phyloP scores from a whole-genome alignment of 1,140 invertebrate genomes.

The Pissodes strobi region DNA sequence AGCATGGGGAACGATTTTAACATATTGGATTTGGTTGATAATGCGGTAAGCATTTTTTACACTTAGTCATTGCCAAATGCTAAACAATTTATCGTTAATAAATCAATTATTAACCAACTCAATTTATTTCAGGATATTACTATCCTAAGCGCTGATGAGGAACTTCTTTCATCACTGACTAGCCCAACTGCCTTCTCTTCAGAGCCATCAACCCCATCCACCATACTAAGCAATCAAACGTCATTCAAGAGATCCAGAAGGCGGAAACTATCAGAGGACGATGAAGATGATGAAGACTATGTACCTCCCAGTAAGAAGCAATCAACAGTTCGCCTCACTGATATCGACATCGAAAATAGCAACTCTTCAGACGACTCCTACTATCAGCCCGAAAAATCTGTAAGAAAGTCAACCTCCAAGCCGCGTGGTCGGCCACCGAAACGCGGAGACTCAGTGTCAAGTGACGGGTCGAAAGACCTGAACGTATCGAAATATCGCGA shows the following conservation, averaged over 20 bases:
- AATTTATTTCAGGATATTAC: conserved; percentile 39
- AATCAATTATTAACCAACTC: no score
- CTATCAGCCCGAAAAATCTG: conserved; percentile 5
- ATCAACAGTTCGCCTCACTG: conserved; percentile 3
- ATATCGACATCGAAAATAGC: conserved; percentile 6
- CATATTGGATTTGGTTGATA: conserved; percentile 43
- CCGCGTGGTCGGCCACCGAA: conserved; percentile 48
- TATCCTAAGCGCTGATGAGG: conserved; percentile 26
- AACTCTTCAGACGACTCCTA: conserved; percentile 21
- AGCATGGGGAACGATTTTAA: conserved; percentile 43
- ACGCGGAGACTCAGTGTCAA: conserved; percentile 42
- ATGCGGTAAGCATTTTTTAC: conserved; percentile 34
- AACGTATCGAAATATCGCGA: conserved; percentile 63
- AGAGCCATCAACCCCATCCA: conserved; percentile 1
- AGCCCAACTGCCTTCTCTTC: not conserved
- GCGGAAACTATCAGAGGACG: conserved; percentile 23
- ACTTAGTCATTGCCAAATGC: no score
- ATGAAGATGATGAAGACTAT: conserved; percentile 50
- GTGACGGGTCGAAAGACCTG: conserved; percentile 50
- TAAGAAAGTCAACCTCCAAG: conserved; percentile 12
- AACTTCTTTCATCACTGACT: conserved; percentile 12
- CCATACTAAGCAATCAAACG: not conserved
- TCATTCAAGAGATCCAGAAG: conserved; percentile 14
- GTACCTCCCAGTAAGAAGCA: conserved; percentile 37
- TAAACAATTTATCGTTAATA: no score